These are phyloP conservation scores for Syrphus vitripennis DNA, from an alignment of 2,888 invertebrate genomes.

Conservation along the genomic window DNA sequence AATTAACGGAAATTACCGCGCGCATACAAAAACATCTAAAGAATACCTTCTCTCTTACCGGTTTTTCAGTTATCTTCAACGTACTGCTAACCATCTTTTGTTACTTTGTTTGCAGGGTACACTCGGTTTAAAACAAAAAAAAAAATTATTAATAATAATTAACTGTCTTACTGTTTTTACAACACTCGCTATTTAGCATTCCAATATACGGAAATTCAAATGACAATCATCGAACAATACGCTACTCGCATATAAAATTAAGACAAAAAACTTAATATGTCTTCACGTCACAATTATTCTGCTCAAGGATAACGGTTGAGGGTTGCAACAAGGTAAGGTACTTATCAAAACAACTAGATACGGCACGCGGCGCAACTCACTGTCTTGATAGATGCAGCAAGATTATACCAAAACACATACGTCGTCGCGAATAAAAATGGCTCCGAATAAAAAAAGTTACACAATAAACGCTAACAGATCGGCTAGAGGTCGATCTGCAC, in stretches of 20 bases:
- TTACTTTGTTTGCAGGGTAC: background rate
- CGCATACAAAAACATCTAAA: background rate
- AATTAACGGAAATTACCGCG: constrained; percentile 45
- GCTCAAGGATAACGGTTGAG: constrained; percentile 43
- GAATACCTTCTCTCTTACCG: constrained; percentile 70
- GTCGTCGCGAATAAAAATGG: background rate
- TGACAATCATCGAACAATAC: constrained; percentile 26
- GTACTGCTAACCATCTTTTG: constrained; percentile 75
- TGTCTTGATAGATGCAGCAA: background rate
- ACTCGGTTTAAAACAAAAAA: background rate
- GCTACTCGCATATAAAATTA: constrained; percentile 22
- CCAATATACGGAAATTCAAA: constrained; percentile 38
- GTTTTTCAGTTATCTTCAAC: constrained; percentile 74
- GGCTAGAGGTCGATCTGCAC: constrained; percentile 31
- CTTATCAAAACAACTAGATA: background rate
- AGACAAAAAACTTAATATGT: background rate
- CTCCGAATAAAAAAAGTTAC: background rate
- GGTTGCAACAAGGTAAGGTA: background rate
- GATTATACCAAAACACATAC: background rate
- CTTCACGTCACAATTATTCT: constrained; percentile 20
- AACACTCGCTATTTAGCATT: constrained; percentile 36
- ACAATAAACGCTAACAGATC: background rate
- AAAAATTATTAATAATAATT: background rate
- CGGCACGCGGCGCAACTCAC: background rate
- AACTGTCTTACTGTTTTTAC: background rate